Evolutionary conservation across 2,113 vertebrate species (phyloP), one percentile per base, ranked within the genome.

Genomic region (Corydoras maculifer): DNA sequence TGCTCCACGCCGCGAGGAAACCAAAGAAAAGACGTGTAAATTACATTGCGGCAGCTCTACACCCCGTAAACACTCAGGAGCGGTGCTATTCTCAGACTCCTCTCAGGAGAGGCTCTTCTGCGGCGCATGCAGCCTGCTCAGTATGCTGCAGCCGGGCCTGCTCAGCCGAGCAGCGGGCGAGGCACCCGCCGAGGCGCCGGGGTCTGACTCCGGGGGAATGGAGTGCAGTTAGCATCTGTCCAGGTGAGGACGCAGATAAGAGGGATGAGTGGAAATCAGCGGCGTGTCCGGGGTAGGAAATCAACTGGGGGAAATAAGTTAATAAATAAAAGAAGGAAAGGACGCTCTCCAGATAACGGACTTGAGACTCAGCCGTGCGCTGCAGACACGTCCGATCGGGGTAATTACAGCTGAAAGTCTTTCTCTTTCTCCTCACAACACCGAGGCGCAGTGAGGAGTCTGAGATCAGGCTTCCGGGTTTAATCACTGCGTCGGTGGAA

Each of bases 141-240:
- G 77, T 78, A 68, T 78, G 82, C 77, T 68, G 43, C 15, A 25
- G 64, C 53, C 31, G 57, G 58, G 67, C 72, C 50, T 6, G 70
- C 73, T 81, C 66, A 82, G 75, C 30, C 55, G 67, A 30, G 62
- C 72, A 73, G 61, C 35, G 4, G 64, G 58, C 49, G 29, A 58
- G 69, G 58, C 63, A 62, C 14, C 62, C 57, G 35, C 58, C 29
- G 72, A 12, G 9, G 67, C 54, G 9, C 49, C 50, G 9, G 43
- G 31, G 55, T 64, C 58, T 62, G 80, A 53, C 60, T 51, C 76
- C 53, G 51, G 64, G 35, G 68, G 77, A 78, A 79, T 76, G 2
- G 48, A 78, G 73, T 70, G 62, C 69, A 62, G 72, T 84, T 78
- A 79, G 75, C 64, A 57, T 58, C 72, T 71, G 60, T 74, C 65